These are phyloP conservation scores for Lateolabrax maculatus DNA, from an alignment of 2,797 vertebrate species.

Conservation along the genomic window DNA sequence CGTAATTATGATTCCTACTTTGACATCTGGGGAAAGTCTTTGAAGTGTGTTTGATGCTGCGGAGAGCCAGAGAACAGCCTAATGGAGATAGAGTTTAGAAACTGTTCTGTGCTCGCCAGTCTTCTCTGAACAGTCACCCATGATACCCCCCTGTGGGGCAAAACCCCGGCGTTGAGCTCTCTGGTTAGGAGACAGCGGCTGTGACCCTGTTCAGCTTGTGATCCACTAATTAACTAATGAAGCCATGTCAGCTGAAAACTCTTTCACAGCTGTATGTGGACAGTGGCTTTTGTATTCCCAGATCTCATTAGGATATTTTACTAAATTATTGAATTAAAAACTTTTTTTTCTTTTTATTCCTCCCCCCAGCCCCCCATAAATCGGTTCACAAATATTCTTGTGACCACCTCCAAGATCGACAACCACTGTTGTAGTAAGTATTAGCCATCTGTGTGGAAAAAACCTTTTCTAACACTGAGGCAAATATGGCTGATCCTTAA, in stretches of 20 bases:
- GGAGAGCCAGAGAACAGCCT: slow-evolving; percentile 50
- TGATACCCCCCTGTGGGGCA: slow-evolving; percentile 50
- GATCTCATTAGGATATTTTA: not conserved
- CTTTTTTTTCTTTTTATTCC: too few species aligned
- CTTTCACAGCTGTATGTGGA: not conserved
- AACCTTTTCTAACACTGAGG: slow-evolving; percentile 60
- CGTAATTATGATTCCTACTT: slow-evolving; percentile 75
- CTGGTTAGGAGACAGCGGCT: not conserved
- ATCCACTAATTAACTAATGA: not conserved
- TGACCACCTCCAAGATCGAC: slow-evolving; percentile 22
- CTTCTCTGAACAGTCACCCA: slow-evolving; percentile 53
- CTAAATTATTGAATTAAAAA: slow-evolving; percentile 14
- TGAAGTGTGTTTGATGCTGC: slow-evolving; percentile 58
- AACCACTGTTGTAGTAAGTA: slow-evolving; percentile 44
- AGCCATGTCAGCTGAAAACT: not conserved
- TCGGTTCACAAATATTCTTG: slow-evolving; percentile 4
- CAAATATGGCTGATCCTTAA: slow-evolving; percentile 68
- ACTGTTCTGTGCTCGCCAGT: slow-evolving; percentile 38
- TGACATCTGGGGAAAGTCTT: slow-evolving; percentile 66
- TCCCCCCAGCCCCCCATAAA: not conserved
- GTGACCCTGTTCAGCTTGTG: slow-evolving; percentile 7
- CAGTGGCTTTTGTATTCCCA: not conserved
- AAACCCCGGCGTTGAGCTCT: slow-evolving; percentile 27
- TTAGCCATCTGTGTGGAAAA: slow-evolving; percentile 71
- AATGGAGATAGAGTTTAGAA: slow-evolving; percentile 52